phyloP scores from a whole-genome alignment of 2,888 invertebrate species.

The Macrosiphum euphorbiae region DNA sequence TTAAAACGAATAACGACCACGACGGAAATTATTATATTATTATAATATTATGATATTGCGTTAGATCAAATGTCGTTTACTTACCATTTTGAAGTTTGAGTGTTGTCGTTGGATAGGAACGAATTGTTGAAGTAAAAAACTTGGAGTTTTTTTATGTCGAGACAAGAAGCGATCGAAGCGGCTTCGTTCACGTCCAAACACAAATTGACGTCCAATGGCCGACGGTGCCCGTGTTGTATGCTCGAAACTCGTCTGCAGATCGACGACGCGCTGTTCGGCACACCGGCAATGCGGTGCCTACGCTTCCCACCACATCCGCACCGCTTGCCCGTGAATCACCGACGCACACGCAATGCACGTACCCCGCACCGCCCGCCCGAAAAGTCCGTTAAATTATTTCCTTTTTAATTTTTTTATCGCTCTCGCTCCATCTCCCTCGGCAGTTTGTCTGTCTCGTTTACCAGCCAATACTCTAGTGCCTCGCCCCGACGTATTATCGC shows the following conservation, averaged over 20 bases:
- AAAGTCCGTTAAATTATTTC: constrained; percentile 29
- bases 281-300: constrained; percentile 46
- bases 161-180: constrained; percentile 57
- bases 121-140: constrained; percentile 1
- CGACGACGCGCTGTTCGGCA: constrained; percentile 62
- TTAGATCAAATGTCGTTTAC: background rate
- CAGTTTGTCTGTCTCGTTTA: background rate
- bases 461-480: background rate
- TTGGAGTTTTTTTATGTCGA: background rate
- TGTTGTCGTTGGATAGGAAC: constrained; percentile 49
- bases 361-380: background rate
- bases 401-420: constrained; percentile 5
- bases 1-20: too few species aligned
- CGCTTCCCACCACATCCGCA: constrained; percentile 21
- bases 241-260: constrained; percentile 39
- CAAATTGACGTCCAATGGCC: constrained; percentile 43
- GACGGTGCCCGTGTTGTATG: constrained; percentile 42
- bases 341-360: constrained; percentile 5
- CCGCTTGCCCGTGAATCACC: constrained; percentile 11
- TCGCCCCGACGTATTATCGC: background rate
- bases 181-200: constrained; percentile 63
- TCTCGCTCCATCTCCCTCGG: background rate
- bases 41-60: background rate
- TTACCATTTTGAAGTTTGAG: constrained; percentile 53
- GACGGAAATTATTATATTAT: too few species aligned